These are phyloP conservation scores for Ailurus styani DNA, from an alignment of 2,113 vertebrate species.

Conservation along the genomic window DNA sequence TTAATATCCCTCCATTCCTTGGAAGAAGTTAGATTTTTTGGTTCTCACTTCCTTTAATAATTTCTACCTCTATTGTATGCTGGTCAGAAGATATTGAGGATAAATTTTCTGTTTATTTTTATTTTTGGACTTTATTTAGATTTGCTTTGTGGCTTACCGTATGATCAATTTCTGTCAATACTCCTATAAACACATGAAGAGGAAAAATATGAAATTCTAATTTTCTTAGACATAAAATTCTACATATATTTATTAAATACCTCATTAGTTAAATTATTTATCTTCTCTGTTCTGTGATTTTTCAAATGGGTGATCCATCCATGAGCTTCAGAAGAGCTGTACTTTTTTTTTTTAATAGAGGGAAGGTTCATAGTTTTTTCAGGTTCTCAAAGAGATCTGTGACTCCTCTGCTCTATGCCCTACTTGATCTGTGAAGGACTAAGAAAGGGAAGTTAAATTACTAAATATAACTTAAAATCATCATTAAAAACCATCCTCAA, in stretches of 20 bases:
- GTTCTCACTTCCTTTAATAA: not conserved
- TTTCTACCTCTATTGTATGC: not conserved
- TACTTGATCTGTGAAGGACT: not conserved
- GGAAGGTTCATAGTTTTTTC: not conserved
- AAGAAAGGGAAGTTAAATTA: not conserved
- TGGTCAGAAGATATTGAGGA: not conserved
- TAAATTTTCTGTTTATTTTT: not conserved
- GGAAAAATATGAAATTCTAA: not conserved
- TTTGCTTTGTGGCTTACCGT: not conserved
- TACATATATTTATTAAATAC: not conserved
- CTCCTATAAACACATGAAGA: not conserved
- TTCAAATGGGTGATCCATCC: not conserved
- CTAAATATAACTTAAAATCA: slow-evolving; percentile 3
- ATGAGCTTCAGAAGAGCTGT: not conserved
- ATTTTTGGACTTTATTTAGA: not conserved
- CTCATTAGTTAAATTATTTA: not conserved
- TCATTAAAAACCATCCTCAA: not conserved
- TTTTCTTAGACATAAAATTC: not conserved
- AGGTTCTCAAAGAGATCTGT: not conserved
- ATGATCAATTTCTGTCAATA: not conserved
- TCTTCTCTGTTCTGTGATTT: not conserved
- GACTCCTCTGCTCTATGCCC: not conserved
- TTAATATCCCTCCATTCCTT: not conserved
- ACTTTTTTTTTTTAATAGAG: not conserved
- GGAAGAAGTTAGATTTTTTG: not conserved